Percentiles rank a stretch among this genome's conserved stretches.
phyloP scores from a whole-genome alignment of 2,113 vertebrate species.

The Corvus moneduloides region DNA sequence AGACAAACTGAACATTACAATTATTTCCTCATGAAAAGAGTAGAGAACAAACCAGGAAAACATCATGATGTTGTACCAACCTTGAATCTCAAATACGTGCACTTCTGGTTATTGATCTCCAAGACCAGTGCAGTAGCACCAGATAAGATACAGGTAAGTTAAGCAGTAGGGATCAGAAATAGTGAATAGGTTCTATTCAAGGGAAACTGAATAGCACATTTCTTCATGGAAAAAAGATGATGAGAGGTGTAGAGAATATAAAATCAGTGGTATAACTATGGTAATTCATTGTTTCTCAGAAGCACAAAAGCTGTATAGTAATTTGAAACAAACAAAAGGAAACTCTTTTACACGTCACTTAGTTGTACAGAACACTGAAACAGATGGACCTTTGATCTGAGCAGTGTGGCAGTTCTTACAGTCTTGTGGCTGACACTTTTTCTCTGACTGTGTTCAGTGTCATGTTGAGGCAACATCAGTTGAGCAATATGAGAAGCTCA shows the following conservation, averaged over 20 bases:
- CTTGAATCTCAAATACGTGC: not conserved
- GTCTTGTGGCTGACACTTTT: not conserved
- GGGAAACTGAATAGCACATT: not conserved
- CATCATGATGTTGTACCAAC: not conserved
- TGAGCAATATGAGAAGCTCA: constrained; percentile 51
- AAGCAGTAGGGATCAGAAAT: not conserved
- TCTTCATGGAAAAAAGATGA: not conserved
- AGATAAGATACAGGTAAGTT: not conserved
- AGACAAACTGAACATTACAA: not conserved
- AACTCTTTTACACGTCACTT: not conserved
- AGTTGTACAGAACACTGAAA: not conserved
- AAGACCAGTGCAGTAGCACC: not conserved
- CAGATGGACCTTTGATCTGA: not conserved
- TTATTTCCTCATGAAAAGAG: not conserved
- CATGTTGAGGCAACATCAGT: constrained; percentile 1
- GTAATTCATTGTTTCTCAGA: not conserved
- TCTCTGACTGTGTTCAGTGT: not conserved
- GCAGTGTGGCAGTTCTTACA: not conserved
- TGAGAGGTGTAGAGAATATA: not conserved
- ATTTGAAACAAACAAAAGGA: not conserved
- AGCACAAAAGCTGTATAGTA: not conserved
- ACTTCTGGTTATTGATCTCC: not conserved
- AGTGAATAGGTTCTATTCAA: not conserved
- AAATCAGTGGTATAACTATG: not conserved
- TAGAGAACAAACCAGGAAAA: not conserved